These are phyloP conservation scores for Dusona sp. DNA, from an alignment of 2,888 invertebrate species.

Conservation along the genomic window DNA sequence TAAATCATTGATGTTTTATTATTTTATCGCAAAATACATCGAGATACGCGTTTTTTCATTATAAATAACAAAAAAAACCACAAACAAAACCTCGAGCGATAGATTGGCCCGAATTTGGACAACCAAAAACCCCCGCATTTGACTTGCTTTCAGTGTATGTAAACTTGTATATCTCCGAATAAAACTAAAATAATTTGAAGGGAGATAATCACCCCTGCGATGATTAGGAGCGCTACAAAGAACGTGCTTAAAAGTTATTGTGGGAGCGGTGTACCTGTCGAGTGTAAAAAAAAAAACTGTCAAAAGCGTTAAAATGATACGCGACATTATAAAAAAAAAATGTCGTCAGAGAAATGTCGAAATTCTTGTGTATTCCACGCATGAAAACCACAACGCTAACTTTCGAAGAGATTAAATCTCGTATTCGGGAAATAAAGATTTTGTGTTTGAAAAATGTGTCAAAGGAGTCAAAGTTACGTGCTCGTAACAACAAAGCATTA, in stretches of 20 bases:
- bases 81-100: too few relatives aligned
- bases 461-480: slow-evolving; percentile 33
- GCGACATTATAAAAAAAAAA: background rate
- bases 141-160: background rate
- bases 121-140: too few relatives aligned
- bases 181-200: background rate
- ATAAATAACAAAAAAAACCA: too few relatives aligned
- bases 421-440: slow-evolving; percentile 71
- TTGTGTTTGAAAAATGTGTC: slow-evolving; percentile 41
- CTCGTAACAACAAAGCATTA: slow-evolving; percentile 69
- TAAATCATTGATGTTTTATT: too few relatives aligned
- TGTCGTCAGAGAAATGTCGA: slow-evolving; percentile 49
- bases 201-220: too few relatives aligned
- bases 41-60: too few relatives aligned
- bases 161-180: background rate
- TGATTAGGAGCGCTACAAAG: background rate
- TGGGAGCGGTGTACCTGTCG: background rate
- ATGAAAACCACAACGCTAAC: slow-evolving; percentile 44
- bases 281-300: slow-evolving; percentile 4
- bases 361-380: slow-evolving; percentile 49
- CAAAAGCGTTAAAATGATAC: background rate
- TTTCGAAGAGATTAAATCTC: slow-evolving; percentile 69
- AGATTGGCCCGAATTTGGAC: too few relatives aligned
- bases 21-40: background rate
- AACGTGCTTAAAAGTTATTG: background rate